Percentiles rank a stretch among this genome's conserved stretches.
Evolutionary conservation across 2,888 invertebrate genomes (phyloP).

Genomic region (Pseudococcus jackbeardsleyi): DNA sequence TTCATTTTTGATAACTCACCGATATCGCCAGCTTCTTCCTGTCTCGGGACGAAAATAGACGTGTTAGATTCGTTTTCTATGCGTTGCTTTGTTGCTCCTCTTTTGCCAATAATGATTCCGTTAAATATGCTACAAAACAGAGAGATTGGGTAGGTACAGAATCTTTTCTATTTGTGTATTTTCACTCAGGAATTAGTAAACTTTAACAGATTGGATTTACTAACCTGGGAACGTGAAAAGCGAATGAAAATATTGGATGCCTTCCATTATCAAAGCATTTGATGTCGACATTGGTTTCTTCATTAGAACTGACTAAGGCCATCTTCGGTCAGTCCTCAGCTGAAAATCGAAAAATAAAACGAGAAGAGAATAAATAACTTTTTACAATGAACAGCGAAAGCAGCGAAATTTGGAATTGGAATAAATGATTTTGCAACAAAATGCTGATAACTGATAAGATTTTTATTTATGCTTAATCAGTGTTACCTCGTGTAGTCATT

Average conservation of each 20-base stretch:
- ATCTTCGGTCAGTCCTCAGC: no score
- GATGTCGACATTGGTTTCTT: constrained; percentile 72
- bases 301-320: background rate
- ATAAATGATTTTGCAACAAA: no score
- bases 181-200: background rate
- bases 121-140: constrained; percentile 75
- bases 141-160: background rate
- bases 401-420: no score
- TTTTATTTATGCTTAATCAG: no score
- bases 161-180: no score
- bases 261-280: constrained; percentile 73
- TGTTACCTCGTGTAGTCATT: no score
- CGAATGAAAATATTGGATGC: constrained; percentile 71
- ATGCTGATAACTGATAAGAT: no score
- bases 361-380: no score
- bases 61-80: constrained; percentile 85
- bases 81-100: constrained; percentile 80
- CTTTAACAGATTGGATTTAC: constrained; percentile 67
- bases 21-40: constrained; percentile 78
- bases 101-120: constrained; percentile 83
- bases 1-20: constrained; percentile 69
- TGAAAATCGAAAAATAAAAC: no score
- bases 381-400: no score
- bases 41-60: constrained; percentile 80
- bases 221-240: constrained; percentile 78